A percentile compares a stretch with the other conserved stretches of the same genome.
Evolutionary conservation across 2,797 vertebrate species (phyloP).

Genomic region (Dromococcyx pavoninus): DNA sequence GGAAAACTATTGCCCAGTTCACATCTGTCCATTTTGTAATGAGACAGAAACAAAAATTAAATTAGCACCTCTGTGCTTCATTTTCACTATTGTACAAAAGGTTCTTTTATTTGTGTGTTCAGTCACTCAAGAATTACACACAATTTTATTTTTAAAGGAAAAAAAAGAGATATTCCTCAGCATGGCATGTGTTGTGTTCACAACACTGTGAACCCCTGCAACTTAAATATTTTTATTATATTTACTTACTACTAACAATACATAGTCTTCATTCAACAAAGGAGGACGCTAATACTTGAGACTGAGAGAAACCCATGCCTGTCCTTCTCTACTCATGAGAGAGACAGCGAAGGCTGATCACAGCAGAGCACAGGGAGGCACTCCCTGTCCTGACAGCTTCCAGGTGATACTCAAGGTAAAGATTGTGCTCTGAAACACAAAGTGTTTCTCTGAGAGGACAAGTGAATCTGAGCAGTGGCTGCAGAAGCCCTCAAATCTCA

Average conservation of each 20-base stretch:
- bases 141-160: not conserved
- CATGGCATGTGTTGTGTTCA: not conserved
- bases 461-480: not conserved
- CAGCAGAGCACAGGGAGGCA: not conserved
- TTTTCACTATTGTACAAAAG: not conserved
- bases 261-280: not conserved
- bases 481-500: not conserved
- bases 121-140: not conserved
- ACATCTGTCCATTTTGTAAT: not conserved
- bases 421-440: not conserved
- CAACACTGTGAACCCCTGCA: not conserved
- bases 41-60: not conserved
- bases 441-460: not conserved
- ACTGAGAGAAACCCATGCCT: not conserved
- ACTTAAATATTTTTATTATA: not conserved
- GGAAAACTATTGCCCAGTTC: not conserved
- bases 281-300: not conserved
- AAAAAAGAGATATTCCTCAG: not conserved
- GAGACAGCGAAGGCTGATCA: not conserved
- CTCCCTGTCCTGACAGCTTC: not conserved
- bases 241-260: not conserved
- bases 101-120: not conserved
- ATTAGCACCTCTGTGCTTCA: not conserved
- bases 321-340: not conserved
- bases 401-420: not conserved